Conservation (phyloP, 1,140 invertebrate genomes). For the Euura saliciscinereae region DNA sequence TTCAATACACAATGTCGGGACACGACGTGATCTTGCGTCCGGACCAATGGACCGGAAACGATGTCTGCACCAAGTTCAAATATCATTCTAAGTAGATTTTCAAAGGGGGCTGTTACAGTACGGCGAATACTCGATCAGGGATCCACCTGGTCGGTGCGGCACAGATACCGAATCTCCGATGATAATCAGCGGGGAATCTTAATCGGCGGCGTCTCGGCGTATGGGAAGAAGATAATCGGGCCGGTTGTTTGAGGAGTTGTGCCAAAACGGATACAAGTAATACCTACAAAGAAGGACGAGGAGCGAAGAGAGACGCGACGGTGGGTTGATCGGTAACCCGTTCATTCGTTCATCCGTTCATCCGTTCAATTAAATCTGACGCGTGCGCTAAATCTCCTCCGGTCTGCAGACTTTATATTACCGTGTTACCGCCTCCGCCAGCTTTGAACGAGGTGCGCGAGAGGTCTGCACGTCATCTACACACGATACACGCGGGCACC, state of each 20-base stretch:
- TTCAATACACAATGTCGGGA: too few relatives aligned
- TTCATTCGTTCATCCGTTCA: neutral
- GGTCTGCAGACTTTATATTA: neutral
- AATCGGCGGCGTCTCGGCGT: neutral
- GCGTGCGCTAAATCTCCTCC: constrained; percentile 1
- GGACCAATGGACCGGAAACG: neutral
- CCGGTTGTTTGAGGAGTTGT: neutral
- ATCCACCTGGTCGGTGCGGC: too few relatives aligned
- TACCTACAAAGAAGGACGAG: neutral
- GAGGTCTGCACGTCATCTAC: neutral
- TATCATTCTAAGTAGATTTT: too few relatives aligned
- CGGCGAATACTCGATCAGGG: too few relatives aligned
- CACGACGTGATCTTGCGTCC: neutral
- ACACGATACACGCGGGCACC: neutral
- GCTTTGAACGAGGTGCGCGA: neutral
- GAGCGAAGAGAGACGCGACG: neutral
- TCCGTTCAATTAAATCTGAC: constrained; percentile 7
- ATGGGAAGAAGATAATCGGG: neutral
- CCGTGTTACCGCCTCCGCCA: too few relatives aligned
- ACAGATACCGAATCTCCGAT: too few relatives aligned
- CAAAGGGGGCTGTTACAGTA: too few relatives aligned
- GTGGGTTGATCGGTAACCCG: neutral
- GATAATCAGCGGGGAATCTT: neutral
- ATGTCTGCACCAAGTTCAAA: too few relatives aligned
- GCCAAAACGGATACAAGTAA: neutral